Evolutionary conservation across 2,888 invertebrate species (phyloP).

Genomic region (Ornithoptera priamus): DNA sequence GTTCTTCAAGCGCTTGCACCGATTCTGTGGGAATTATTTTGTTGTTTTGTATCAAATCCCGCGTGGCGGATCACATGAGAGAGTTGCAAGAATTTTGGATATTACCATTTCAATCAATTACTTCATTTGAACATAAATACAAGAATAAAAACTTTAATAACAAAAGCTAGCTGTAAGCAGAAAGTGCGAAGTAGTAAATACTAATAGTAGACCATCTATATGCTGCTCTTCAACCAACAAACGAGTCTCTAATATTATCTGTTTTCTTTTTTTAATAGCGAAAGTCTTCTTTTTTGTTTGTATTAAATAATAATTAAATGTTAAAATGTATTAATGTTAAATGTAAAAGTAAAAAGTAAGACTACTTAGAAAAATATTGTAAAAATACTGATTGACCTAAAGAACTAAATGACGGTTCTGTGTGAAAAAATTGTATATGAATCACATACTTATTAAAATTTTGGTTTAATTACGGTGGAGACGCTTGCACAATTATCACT

Average conservation of each 20-base stretch:
- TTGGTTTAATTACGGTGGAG: too few species aligned
- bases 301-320: too few species aligned
- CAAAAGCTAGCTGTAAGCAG: not conserved
- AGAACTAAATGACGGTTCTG: too few species aligned
- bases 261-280: not conserved
- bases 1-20: not conserved
- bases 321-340: too few species aligned
- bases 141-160: not conserved
- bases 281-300: not conserved
- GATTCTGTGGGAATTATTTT: not conserved
- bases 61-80: not conserved
- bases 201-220: not conserved
- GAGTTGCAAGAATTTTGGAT: not conserved
- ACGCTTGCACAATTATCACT: too few species aligned
- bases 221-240: not conserved
- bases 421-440: too few species aligned
- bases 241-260: too few species aligned
- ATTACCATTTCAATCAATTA: not conserved
- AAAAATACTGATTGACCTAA: too few species aligned
- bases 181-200: not conserved
- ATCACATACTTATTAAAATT: too few species aligned
- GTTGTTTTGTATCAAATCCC: not conserved
- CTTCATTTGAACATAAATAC: not conserved
- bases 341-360: too few species aligned
- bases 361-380: too few species aligned